Base-by-base conservation (phyloP, 2,888 invertebrate genomes). In the Ophion ellenae region DNA sequence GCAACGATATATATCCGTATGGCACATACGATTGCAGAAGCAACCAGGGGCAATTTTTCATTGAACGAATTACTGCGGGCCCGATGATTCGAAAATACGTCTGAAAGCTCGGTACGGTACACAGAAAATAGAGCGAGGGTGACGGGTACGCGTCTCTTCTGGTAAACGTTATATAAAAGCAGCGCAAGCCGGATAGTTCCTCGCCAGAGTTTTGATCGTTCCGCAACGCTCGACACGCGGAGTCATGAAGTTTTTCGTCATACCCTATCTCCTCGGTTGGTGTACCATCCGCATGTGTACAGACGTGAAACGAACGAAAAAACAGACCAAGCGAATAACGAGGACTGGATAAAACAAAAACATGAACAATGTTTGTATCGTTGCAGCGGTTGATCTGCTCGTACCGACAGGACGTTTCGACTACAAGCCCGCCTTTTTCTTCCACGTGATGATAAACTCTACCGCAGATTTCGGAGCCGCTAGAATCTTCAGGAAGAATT, bases 231-330 rank as follows among this genome's bases (percentile, higher is more conserved):
- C 53, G 36, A 20, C 80, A 69, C 76, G 32, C 36, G n/a, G 59
- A 70, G 84, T 78, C 59, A 88, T 87, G 85, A 75, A 87, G 84
- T 89, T 88, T 76, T 83, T 88, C 81, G 73, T 86, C 61, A 67
- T 89, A 84, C 71, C 86, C 75, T 89, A 87, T 86, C 71, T 90
- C 66, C 87, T 91, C 84, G 89, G 90, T 91, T 81, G 86, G 90
- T 86, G 9, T 36, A n/a, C 28, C 47, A 47, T 47, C 47, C 14
- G 4, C 11, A 14, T 47, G 14, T 47, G 17, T 11, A 4, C 14
- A 71, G 5, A 1, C 1, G 4, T 11, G 45, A 70, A 24, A 17
- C 11, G 9, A n/a, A 47, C 3, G 2, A 47, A 45, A 70, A 61
- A 57, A 5, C 2, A 17, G 40, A 40, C 24, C 20, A 40, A 61